Base-by-base conservation (phyloP, 2,888 invertebrate genomes). In the Trachelus stipa region DNA sequence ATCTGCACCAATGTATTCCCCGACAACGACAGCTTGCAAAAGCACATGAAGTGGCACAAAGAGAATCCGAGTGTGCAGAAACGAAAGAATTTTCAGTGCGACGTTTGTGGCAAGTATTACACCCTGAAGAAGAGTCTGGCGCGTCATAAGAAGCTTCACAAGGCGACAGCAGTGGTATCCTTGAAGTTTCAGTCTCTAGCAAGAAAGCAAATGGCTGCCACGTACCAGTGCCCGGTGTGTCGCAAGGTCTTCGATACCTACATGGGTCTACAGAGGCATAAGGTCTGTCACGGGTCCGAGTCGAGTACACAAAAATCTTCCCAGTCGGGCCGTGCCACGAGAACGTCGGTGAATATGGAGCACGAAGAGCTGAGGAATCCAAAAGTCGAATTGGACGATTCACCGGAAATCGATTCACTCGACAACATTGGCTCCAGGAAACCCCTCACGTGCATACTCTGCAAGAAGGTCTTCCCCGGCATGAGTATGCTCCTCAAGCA, bases 21-120 rank as follows among this genome's bases (percentile, higher is more conserved):
- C 0, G 92, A 91, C 71, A 90, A 90, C 78, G 90, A 90, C 56
- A 91, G 91, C 34, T 83, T 93, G 33, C 90, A 90, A 73, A 90
- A 89, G 6, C 93, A 93, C 81, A 91, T 93, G 91, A 91, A 92
- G 81, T 92, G 91, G 87, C 93, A 93, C 81, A 92, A 92, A 15
- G 90, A 90, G 56, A 91, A 91, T 81, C 88, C 90, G 11, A 87
- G 86, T 33, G 15, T 1, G 15, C 83, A 85, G 34, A 79, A 83
- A 34, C 81, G 11, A 87, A 87, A 73, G 15, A 80, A 85, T 9
- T 94, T 93, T 83, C 93, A 93, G 69, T 95, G 95, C 87, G 94
- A 95, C 80, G 92, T 94, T 73, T 95, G 95, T 83, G 94, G 95
- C n/a, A 94, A 94, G 87, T 93, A 92, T 83, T 94, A 93, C 84